A percentile compares a stretch with the other conserved stretches of the same genome.
Conservation (phyloP, 2,888 invertebrate genomes). For the Aphrophora alni region DNA sequence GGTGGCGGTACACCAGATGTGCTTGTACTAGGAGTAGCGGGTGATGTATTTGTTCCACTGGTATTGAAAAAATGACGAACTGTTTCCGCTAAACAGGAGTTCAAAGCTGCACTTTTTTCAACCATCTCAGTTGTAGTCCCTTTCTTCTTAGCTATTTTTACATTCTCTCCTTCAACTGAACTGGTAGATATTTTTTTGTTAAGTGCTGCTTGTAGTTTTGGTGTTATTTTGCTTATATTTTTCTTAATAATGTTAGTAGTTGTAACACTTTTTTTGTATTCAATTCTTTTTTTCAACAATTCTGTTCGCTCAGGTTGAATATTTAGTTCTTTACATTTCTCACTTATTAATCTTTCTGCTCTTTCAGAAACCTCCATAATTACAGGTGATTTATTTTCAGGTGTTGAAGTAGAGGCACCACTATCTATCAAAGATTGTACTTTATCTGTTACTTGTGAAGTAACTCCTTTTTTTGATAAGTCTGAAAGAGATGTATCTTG, state of each 20-base stretch:
- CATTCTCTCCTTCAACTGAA: neutral
- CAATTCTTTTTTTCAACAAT: conserved; percentile 40
- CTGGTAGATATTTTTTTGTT: neutral
- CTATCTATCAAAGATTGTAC: neutral
- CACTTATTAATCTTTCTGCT: conserved; percentile 43
- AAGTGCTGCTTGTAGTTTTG: neutral
- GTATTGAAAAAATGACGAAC: neutral
- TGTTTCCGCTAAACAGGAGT: neutral
- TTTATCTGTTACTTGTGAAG: neutral
- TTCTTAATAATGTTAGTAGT: neutral
- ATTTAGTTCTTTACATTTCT: conserved; percentile 41
- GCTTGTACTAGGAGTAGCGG: neutral
- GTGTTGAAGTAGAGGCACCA: neutral
- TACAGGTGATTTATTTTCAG: neutral
- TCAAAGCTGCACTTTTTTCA: neutral
- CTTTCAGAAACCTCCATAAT: conserved; percentile 39
- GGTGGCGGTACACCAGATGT: neutral
- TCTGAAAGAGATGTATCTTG: neutral
- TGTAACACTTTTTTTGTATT: conserved; percentile 43
- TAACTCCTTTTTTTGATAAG: conserved; percentile 1
- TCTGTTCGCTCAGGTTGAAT: conserved; percentile 37
- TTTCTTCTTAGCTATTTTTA: neutral
- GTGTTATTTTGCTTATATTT: neutral
- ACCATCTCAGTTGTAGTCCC: neutral
- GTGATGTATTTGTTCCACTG: neutral